phyloP scores from a whole-genome alignment of 2,888 invertebrate species.

The Leptopterna dolabrata region DNA sequence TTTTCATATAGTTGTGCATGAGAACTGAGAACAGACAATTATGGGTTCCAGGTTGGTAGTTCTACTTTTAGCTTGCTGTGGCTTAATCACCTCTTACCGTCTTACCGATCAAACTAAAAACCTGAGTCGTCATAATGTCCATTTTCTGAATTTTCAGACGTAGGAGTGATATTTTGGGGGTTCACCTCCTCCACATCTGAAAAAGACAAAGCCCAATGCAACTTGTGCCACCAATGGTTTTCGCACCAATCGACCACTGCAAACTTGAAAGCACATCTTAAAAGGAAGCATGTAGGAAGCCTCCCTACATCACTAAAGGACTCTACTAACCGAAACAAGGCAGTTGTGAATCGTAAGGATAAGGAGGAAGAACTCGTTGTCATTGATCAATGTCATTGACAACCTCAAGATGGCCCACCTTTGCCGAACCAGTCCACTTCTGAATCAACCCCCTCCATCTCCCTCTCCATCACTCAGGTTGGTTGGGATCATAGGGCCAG shows the following conservation, averaged over 20 bases:
- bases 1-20: too few species aligned
- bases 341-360: not conserved
- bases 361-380: not conserved
- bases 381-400: not conserved
- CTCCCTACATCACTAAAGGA: not conserved
- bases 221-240: slow-evolving; percentile 9
- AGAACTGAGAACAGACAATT: not conserved
- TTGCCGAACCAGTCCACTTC: too few species aligned
- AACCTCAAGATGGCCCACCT: too few species aligned
- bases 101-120: not conserved
- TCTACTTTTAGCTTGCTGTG: not conserved
- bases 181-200: slow-evolving; percentile 1
- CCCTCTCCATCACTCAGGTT: too few species aligned
- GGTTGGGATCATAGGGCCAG: too few species aligned
- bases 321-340: not conserved
- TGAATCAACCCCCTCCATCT: too few species aligned
- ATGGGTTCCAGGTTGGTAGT: not conserved
- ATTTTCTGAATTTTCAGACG: not conserved
- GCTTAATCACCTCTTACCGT: not conserved
- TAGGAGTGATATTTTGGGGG: not conserved
- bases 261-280: not conserved
- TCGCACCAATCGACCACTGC: slow-evolving; percentile 16
- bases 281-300: not conserved
- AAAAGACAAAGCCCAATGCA: slow-evolving; percentile 4
- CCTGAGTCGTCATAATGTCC: not conserved